These are phyloP conservation scores for Nylanderia fulva DNA, from an alignment of 1,140 invertebrate species.

Conservation along the genomic window DNA sequence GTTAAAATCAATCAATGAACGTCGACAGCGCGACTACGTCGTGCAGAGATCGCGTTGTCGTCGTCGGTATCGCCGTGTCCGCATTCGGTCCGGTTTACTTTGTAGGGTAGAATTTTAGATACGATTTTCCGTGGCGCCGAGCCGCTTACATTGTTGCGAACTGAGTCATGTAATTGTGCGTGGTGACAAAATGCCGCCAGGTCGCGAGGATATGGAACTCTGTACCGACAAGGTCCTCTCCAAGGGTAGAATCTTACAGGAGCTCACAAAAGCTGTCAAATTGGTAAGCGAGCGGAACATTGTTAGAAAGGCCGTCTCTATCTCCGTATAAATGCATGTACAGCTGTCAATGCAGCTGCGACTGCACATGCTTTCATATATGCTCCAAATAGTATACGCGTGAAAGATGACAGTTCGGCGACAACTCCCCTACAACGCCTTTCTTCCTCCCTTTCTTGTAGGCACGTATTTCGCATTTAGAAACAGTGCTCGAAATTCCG, in stretches of 20 bases:
- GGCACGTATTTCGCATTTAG: neutral
- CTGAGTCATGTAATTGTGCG: constrained; percentile 77
- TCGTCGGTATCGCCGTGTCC: constrained; percentile 48
- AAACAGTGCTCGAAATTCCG: neutral
- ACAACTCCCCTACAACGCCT: neutral
- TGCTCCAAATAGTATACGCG: neutral
- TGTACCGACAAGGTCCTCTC: constrained; percentile 85
- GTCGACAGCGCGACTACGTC: constrained; percentile 73
- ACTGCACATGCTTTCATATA: neutral
- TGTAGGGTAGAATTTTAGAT: constrained; percentile 16
- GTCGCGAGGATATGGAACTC: constrained; percentile 81
- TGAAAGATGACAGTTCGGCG: neutral
- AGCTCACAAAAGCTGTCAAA: constrained; percentile 85
- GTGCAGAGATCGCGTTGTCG: constrained; percentile 62
- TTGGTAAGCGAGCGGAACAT: constrained; percentile 78
- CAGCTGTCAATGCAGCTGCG: neutral
- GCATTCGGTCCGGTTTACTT: constrained; percentile 41
- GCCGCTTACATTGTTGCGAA: constrained; percentile 46
- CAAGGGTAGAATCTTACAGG: constrained; percentile 84
- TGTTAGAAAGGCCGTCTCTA: neutral
- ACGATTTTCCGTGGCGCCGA: neutral
- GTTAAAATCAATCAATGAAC: constrained; percentile 84
- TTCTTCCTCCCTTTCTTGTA: neutral
- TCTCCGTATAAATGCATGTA: constrained; percentile 8
- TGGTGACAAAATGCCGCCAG: constrained; percentile 77